phyloP scores from a whole-genome alignment of 23 tunicate genomes.

The Styela plicata region DNA sequence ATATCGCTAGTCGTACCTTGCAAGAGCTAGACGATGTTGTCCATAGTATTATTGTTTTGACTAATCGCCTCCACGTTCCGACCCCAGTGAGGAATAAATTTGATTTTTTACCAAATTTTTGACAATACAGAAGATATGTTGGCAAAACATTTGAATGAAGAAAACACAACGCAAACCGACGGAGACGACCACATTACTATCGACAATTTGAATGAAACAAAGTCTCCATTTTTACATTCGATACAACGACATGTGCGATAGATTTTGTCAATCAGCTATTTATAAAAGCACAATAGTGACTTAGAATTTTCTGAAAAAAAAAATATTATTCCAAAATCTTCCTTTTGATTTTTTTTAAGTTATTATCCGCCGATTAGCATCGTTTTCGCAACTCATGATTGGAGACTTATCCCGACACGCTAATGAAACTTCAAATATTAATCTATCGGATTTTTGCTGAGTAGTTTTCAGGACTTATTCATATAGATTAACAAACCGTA shows the following conservation, averaged over 20 bases:
- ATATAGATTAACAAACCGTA: neutral
- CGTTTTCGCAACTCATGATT: constrained; percentile 30
- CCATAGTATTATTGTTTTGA: no score
- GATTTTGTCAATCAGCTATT: neutral
- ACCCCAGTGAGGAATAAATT: no score
- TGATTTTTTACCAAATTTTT: no score
- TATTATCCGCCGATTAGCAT: constrained; percentile 20
- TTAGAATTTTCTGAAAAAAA: neutral
- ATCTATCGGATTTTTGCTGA: neutral
- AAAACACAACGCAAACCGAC: neutral
- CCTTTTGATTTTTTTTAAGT: neutral
- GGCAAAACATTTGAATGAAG: neutral
- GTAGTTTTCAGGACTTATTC: neutral
- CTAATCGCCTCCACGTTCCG: no score
- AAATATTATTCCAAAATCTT: neutral
- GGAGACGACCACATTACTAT: neutral
- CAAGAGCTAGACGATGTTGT: no score
- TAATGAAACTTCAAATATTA: neutral
- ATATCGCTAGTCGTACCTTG: no score
- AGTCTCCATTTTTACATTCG: neutral
- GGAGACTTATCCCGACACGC: constrained; percentile 47
- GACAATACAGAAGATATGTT: neutral
- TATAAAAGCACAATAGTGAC: neutral
- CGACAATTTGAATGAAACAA: no score
- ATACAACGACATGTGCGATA: neutral